Conservation (phyloP, 2,888 invertebrate species). For the Oegoconia quadripuncta region DNA sequence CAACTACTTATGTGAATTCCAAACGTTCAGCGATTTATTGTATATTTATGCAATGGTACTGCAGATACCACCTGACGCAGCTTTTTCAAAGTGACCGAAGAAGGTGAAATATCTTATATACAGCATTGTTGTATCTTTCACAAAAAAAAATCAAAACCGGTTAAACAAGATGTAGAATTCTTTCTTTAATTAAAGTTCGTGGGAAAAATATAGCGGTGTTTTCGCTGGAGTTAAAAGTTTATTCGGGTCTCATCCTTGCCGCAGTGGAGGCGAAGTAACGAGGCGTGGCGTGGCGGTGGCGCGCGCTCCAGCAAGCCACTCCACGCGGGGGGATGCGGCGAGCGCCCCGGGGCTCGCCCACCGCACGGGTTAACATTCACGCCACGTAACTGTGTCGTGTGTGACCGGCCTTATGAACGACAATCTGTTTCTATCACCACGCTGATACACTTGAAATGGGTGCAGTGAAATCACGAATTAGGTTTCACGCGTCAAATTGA, state of each 20-base stretch:
- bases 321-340: constrained; percentile 2
- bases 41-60: no score
- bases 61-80: no score
- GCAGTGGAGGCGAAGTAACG: constrained; percentile 17
- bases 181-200: constrained; percentile 22
- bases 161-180: constrained; percentile 19
- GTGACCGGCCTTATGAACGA: constrained; percentile 36
- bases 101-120: neutral
- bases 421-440: constrained; percentile 31
- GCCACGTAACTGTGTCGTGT: constrained; percentile 39
- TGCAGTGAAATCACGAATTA: constrained; percentile 6
- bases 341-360: neutral
- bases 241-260: constrained; percentile 18
- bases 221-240: constrained; percentile 21
- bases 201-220: constrained; percentile 20
- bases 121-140: neutral
- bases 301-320: neutral
- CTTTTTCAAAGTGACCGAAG: no score
- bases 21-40: no score
- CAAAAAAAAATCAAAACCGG: constrained; percentile 1
- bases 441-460: constrained; percentile 8
- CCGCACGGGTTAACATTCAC: constrained; percentile 35
- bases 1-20: no score
- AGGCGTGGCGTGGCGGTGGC: constrained; percentile 8
- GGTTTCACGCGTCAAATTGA: constrained; percentile 3